A percentile compares a stretch with the other conserved stretches of the same genome.
These are phyloP conservation scores for Choloepus hoffmanni DNA, from an alignment of 2,113 vertebrate species.

Conservation along the genomic window DNA sequence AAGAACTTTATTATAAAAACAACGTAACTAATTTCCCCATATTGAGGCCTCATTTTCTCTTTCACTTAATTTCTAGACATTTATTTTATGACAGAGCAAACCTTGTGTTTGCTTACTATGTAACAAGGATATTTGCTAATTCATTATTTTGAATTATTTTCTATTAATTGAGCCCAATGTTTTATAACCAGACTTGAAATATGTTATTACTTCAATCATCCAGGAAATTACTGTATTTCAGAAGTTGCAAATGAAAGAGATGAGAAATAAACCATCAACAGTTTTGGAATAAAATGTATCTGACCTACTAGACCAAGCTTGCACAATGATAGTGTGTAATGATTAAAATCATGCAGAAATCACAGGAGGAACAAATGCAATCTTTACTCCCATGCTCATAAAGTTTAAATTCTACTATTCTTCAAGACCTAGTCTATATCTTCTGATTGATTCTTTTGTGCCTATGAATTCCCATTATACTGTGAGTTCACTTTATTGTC, in stretches of 20 bases:
- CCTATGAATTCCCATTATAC: not conserved
- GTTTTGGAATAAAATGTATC: not conserved
- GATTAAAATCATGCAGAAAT: not conserved
- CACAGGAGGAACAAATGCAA: not conserved
- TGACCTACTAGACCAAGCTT: not conserved
- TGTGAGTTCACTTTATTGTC: not conserved
- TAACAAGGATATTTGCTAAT: not conserved
- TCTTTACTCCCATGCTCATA: not conserved
- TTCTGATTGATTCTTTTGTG: not conserved
- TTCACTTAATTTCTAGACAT: constrained; percentile 40
- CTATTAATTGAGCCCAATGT: not conserved
- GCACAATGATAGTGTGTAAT: not conserved
- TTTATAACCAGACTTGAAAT: not conserved
- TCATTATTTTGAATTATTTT: not conserved
- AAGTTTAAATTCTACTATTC: not conserved
- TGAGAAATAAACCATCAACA: not conserved
- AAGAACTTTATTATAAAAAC: constrained; percentile 61
- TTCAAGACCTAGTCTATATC: not conserved
- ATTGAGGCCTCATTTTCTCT: constrained; percentile 31
- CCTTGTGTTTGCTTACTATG: not conserved
- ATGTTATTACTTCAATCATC: not conserved
- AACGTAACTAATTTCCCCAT: constrained; percentile 25
- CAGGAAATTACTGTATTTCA: not conserved
- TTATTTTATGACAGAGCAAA: not conserved
- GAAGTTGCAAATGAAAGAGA: not conserved